Evolutionary conservation across 2,888 invertebrate genomes (phyloP).

Genomic region (Anthrax anthrax): DNA sequence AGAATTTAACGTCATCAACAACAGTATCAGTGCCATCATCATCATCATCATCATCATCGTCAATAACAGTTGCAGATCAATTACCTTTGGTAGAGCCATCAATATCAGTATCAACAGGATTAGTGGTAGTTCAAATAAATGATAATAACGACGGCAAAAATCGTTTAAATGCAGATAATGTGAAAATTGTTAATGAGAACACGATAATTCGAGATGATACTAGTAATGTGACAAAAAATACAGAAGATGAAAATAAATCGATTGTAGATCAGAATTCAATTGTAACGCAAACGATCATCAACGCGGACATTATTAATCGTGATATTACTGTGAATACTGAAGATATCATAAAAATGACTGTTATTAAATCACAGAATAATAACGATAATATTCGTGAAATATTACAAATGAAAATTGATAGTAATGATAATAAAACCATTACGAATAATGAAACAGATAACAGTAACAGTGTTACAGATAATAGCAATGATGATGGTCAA

Average conservation of each 20-base stretch:
- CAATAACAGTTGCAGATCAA: background rate
- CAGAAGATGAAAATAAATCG: background rate
- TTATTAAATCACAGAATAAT: slow-evolving; percentile 14
- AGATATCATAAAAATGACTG: slow-evolving; percentile 12
- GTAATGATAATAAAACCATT: background rate
- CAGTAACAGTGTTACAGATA: background rate
- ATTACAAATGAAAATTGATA: slow-evolving; percentile 3
- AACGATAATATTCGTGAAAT: slow-evolving; percentile 14
- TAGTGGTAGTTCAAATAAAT: no score
- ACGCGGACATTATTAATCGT: background rate
- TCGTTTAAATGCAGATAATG: background rate
- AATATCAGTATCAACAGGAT: background rate
- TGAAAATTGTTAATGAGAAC: background rate
- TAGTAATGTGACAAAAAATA: background rate
- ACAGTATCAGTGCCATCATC: no score
- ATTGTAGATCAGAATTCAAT: background rate
- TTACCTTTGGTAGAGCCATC: background rate
- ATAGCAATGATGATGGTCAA: slow-evolving; percentile 3
- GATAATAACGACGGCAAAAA: background rate
- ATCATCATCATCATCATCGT: no score
- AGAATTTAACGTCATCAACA: background rate
- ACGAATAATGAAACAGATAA: background rate
- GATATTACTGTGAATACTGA: background rate
- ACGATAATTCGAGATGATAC: background rate
- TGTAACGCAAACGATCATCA: background rate